Evolutionary conservation across 2,797 vertebrate species (phyloP).

Genomic region (Oryzias sinensis): DNA sequence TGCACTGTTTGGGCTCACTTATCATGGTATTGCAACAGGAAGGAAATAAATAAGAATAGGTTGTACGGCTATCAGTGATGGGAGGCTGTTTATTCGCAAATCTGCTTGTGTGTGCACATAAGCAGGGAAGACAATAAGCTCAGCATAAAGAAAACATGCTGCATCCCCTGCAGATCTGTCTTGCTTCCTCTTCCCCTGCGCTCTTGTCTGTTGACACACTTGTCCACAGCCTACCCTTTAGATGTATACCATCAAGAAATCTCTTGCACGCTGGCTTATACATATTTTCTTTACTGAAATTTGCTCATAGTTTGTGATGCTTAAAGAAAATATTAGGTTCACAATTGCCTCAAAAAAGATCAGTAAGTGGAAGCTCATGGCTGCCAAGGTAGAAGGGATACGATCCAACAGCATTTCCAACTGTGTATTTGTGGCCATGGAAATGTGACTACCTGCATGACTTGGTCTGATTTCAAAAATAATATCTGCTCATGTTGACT

Average conservation of each 20-base stretch:
- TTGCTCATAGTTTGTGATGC: conserved; percentile 7
- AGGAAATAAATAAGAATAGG: conserved; percentile 59
- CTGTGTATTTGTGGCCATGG: conserved; percentile 17
- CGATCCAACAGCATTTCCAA: conserved; percentile 14
- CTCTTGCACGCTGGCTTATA: conserved; percentile 24
- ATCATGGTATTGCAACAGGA: conserved; percentile 75
- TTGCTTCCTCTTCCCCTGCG: conserved; percentile 5
- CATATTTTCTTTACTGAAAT: conserved; percentile 23
- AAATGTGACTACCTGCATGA: conserved; percentile 25
- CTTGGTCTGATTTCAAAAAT: conserved; percentile 17
- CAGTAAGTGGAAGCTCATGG: background rate
- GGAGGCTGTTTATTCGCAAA: conserved; percentile 54
- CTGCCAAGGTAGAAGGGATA: conserved; percentile 20
- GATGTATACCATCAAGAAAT: conserved; percentile 49
- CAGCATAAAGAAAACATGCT: conserved; percentile 51
- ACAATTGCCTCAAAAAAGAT: conserved; percentile 9
- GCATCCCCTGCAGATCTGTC: conserved; percentile 35
- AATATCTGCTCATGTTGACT: conserved; percentile 21
- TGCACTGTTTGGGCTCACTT: conserved; percentile 74
- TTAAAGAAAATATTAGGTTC: conserved; percentile 20
- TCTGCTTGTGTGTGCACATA: conserved; percentile 40
- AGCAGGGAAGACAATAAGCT: conserved; percentile 48
- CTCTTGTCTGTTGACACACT: conserved; percentile 50
- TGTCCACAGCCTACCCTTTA: conserved; percentile 50
- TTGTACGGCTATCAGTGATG: conserved; percentile 71